These are phyloP conservation scores for Micronisus gabar DNA, from an alignment of 2,113 vertebrate genomes.

Conservation along the genomic window DNA sequence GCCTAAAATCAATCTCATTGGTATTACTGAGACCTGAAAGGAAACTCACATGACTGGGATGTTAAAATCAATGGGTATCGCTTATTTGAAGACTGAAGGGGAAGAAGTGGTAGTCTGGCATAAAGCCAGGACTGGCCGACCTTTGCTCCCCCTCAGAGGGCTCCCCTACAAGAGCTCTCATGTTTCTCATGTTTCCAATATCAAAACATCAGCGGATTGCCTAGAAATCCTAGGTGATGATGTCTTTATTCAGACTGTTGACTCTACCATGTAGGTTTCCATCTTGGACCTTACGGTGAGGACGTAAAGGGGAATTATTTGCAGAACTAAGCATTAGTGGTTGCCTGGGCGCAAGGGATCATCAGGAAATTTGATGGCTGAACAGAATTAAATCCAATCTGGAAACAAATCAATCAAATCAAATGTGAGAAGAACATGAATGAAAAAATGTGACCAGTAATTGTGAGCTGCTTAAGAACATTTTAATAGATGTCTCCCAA, in stretches of 20 bases:
- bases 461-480: background rate
- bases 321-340: background rate
- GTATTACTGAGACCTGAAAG: background rate
- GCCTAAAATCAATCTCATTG: background rate
- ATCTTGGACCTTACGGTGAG: background rate
- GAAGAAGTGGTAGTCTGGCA: background rate
- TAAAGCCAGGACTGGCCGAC: background rate
- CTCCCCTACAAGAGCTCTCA: background rate
- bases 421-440: background rate
- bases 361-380: background rate
- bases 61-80: background rate
- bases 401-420: background rate
- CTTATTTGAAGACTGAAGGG: background rate
- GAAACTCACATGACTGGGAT: background rate
- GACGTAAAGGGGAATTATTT: background rate
- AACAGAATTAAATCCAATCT: background rate
- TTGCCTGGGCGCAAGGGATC: background rate
- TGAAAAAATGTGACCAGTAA: background rate
- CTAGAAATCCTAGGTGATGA: background rate
- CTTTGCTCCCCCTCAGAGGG: background rate
- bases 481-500: background rate
- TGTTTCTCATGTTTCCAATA: background rate
- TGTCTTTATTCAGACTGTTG: background rate
- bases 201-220: background rate
- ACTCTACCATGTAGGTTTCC: background rate